A percentile compares a stretch with the other conserved stretches of the same genome.
These are phyloP conservation scores for Dryobotodes eremita DNA, from an alignment of 2,888 invertebrate genomes.

Conservation along the genomic window DNA sequence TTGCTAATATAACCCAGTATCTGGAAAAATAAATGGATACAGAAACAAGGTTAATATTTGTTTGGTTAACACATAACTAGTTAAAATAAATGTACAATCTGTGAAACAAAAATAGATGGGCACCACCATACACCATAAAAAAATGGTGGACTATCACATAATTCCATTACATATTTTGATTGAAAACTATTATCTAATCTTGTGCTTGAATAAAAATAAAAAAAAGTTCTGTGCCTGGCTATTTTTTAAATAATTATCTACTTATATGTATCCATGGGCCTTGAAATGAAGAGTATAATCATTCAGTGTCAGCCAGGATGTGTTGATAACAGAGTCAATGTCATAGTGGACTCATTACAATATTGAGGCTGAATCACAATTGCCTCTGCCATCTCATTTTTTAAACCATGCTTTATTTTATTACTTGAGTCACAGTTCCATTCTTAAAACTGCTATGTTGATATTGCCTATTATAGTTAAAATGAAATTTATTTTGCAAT, in stretches of 20 bases:
- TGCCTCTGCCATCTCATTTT: slow-evolving; percentile 12
- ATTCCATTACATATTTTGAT: not conserved
- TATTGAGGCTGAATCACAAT: slow-evolving; percentile 33
- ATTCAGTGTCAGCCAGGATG: slow-evolving; percentile 63
- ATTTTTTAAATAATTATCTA: slow-evolving; percentile 31
- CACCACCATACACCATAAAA: not conserved
- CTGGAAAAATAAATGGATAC: slow-evolving; percentile 78
- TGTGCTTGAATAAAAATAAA: slow-evolving; percentile 8
- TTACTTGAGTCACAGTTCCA: slow-evolving; percentile 20
- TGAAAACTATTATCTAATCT: slow-evolving; percentile 7
- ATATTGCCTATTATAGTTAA: not conserved
- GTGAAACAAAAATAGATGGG: not conserved
- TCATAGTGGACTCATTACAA: slow-evolving; percentile 43
- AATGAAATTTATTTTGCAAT: not conserved
- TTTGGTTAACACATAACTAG: not conserved
- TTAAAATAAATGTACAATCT: not conserved
- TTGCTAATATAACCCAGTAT: slow-evolving; percentile 87
- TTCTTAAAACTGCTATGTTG: slow-evolving; percentile 7
- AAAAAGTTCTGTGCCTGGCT: not conserved
- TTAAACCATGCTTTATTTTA: not conserved
- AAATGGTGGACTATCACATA: not conserved
- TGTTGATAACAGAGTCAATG: slow-evolving; percentile 54
- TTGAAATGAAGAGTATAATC: slow-evolving; percentile 50
- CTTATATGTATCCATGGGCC: not conserved
- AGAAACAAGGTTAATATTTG: slow-evolving; percentile 38